Evolutionary conservation across 2,113 vertebrate genomes (phyloP), one percentile per base, ranked within the genome.

Genomic region (Pseudopodoces humilis): DNA sequence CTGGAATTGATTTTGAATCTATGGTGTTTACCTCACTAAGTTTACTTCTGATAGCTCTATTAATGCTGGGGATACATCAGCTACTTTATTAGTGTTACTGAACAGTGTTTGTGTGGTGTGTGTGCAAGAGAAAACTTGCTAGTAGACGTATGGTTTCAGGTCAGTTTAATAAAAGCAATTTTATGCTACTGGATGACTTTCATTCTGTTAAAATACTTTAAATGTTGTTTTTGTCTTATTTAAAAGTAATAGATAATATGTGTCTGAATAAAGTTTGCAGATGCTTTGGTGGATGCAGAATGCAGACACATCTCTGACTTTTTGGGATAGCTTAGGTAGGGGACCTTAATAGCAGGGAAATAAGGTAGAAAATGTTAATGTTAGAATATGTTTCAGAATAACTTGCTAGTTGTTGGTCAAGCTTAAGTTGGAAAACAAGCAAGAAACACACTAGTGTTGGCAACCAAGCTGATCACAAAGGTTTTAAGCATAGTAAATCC

Each of bases 31-130:
- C 33, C 12, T 86, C 23, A 35, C 8, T 62, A 49, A 62, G 47
- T 12, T 86, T 59, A n/a, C 4, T 81, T 79, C 43, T 67, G 31
- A 12, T 52, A 35, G 39, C 28, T 55, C 6, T 62, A 4, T 84
- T 78, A 59, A 21, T 53, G 43, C 23, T 59, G n/a, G 23, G 30
- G 77, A 9, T 46, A 31, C 15, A 37, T 39, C n/a, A 91, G 13
- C 28, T 93, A 15, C 46, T 70, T 37, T 37, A 4, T 62, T 41
- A 8, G 19, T 24, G 41, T 71, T 49, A 30, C 16, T 50, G 56
- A 88, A 4, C 50, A 62, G n/a, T 0, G 0, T 41, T 60, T 72
- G 4, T 33, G 13, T 62, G 58, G 6, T 50, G 10, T 27, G 7
- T 60, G 11, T 0, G 0, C 37, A 25, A 28, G 20, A 74, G 28